Percentiles rank a stretch among this genome's conserved stretches.
Conservation (phyloP, 2,113 vertebrate genomes). For the Erythrolamprus reginae region DNA sequence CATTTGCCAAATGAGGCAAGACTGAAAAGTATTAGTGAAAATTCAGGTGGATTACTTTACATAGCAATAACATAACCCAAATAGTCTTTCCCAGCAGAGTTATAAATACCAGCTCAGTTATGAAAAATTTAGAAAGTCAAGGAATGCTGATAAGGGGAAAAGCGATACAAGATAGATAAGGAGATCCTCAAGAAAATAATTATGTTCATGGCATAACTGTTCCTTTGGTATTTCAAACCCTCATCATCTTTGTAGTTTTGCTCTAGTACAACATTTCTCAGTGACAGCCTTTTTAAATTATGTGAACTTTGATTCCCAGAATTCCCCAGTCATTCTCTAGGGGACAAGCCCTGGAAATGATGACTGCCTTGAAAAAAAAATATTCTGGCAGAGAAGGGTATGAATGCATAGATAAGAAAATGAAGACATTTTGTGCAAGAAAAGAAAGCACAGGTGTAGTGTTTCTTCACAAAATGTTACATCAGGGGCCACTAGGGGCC, state of each 20-base stretch:
- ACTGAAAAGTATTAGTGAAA: neutral
- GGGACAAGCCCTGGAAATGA: neutral
- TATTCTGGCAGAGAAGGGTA: neutral
- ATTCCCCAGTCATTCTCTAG: neutral
- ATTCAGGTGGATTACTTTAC: neutral
- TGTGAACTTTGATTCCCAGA: neutral
- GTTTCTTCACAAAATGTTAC: neutral
- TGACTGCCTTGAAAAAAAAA: neutral
- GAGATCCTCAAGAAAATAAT: no score
- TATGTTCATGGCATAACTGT: no score
- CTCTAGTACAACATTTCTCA: no score
- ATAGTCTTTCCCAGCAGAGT: no score
- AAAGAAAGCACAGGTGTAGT: neutral
- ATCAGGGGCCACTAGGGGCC: neutral
- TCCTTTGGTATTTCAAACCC: no score
- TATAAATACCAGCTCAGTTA: no score
- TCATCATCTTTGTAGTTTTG: no score
- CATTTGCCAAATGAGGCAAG: neutral
- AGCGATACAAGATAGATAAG: no score
- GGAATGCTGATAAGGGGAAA: no score
- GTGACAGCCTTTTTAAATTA: no score
- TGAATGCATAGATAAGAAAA: neutral
- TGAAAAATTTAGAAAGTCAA: no score
- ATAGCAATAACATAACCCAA: neutral
- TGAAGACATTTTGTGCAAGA: neutral